A percentile compares a stretch with the other conserved stretches of the same genome.
Conservation (phyloP, 2,888 invertebrate species). For the Eustalomyia histrio region DNA sequence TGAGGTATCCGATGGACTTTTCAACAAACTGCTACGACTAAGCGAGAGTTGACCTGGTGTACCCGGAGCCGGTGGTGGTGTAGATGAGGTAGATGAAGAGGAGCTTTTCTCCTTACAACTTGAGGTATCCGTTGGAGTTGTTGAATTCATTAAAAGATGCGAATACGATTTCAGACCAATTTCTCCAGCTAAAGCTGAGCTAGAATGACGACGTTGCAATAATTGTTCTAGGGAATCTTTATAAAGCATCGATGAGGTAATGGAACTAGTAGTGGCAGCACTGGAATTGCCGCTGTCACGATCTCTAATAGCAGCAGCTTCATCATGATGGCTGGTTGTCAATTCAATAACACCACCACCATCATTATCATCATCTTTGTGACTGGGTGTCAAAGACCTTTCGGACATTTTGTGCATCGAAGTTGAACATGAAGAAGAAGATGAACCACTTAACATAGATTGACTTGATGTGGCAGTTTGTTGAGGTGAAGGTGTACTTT, state of each 20-base stretch:
- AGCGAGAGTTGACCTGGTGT: conserved; percentile 73
- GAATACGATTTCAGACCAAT: conserved; percentile 75
- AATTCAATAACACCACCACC: conserved; percentile 61
- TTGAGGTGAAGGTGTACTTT: conserved; percentile 74
- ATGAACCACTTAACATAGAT: conserved; percentile 41
- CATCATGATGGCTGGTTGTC: conserved; percentile 62
- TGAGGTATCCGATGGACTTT: conserved; percentile 75
- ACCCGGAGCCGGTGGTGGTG: conserved; percentile 75
- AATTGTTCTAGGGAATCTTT: conserved; percentile 74
- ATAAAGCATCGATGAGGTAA: conserved; percentile 68
- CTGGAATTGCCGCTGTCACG: conserved; percentile 67
- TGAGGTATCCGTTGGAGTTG: conserved; percentile 76
- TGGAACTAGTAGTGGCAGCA: conserved; percentile 68
- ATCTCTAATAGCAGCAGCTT: conserved; percentile 62
- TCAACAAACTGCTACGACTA: conserved; percentile 73
- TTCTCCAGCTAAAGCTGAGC: conserved; percentile 71
- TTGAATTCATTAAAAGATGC: conserved; percentile 73
- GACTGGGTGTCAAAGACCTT: conserved; percentile 63
- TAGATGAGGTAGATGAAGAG: conserved; percentile 79
- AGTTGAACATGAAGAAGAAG: conserved; percentile 39
- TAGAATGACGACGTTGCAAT: conserved; percentile 70
- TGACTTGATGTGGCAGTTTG: conserved; percentile 72
- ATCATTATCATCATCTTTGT: conserved; percentile 47
- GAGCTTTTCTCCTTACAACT: conserved; percentile 79
- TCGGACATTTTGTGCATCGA: conserved; percentile 64